These are phyloP conservation scores for Diadema setosum DNA, from an alignment of 35 echinoderm and acorn worm genomes.

Conservation along the genomic window DNA sequence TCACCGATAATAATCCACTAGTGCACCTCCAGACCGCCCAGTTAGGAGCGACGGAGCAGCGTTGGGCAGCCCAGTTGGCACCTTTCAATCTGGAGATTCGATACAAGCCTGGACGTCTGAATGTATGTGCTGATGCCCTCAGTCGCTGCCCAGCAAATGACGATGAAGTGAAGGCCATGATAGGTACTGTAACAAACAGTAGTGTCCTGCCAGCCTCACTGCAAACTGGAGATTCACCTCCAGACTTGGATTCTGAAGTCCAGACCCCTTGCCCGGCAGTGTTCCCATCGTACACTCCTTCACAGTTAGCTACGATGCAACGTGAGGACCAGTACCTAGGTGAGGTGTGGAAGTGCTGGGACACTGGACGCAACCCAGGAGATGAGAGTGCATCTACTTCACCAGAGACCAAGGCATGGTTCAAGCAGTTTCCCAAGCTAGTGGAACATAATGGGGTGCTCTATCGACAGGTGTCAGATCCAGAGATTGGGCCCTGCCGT, in stretches of 20 bases:
- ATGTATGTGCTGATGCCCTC: conserved; percentile 51
- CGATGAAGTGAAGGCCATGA: neutral
- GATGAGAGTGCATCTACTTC: neutral
- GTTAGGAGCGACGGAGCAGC: conserved; percentile 41
- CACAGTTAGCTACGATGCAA: neutral
- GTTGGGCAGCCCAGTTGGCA: conserved; percentile 54
- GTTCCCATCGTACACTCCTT: conserved; percentile 5
- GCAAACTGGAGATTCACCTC: neutral
- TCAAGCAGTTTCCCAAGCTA: neutral
- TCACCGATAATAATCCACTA: neutral
- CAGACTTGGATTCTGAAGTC: neutral
- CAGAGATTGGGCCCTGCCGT: neutral
- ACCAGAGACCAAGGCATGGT: neutral
- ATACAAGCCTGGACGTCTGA: conserved; percentile 9
- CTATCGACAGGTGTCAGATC: neutral
- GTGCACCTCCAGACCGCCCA: neutral
- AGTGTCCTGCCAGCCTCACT: neutral
- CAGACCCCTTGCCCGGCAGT: neutral
- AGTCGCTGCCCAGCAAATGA: neutral
- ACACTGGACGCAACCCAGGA: neutral
- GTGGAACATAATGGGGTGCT: neutral
- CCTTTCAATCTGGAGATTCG: no score
- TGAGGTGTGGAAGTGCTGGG: neutral
- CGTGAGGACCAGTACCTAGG: neutral
- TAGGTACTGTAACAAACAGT: neutral